phyloP scores from a whole-genome alignment of 2,113 vertebrate genomes.

The Diadophis punctatus region DNA sequence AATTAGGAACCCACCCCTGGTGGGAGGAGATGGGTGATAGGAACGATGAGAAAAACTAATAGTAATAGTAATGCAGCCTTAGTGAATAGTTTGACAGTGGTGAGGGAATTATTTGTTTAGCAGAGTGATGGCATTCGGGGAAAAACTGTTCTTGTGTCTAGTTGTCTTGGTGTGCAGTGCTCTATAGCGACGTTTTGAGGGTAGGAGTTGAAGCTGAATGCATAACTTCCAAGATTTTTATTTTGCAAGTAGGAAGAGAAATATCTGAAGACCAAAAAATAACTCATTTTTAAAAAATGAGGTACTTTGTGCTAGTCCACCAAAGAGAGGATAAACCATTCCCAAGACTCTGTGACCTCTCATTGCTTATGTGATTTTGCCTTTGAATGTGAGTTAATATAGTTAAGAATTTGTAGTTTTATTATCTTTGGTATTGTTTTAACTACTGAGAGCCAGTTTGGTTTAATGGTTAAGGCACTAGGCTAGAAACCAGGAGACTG shows the following conservation, averaged over 20 bases:
- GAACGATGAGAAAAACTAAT: too few species aligned
- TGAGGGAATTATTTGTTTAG: too few species aligned
- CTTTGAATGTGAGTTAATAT: background rate
- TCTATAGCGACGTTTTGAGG: too few species aligned
- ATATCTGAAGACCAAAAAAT: background rate
- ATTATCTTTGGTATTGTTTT: background rate
- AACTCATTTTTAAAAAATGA: background rate
- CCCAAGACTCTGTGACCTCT: background rate
- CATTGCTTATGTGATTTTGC: background rate
- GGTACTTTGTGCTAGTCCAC: background rate
- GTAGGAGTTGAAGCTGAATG: too few species aligned
- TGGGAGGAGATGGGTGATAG: too few species aligned
- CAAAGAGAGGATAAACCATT: background rate
- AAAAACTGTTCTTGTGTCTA: too few species aligned
- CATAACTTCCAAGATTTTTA: background rate
- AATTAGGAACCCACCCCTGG: too few species aligned
- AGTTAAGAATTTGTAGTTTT: background rate
- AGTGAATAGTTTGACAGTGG: too few species aligned
- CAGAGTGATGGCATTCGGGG: too few species aligned
- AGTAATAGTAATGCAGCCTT: too few species aligned
- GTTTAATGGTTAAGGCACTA: background rate
- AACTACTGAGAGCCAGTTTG: background rate
- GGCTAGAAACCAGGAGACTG: background rate
- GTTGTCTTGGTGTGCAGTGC: too few species aligned
- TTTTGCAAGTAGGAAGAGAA: background rate